Evolutionary conservation across 2,888 invertebrate genomes (phyloP).

Genomic region (Liposcelis brunnea): DNA sequence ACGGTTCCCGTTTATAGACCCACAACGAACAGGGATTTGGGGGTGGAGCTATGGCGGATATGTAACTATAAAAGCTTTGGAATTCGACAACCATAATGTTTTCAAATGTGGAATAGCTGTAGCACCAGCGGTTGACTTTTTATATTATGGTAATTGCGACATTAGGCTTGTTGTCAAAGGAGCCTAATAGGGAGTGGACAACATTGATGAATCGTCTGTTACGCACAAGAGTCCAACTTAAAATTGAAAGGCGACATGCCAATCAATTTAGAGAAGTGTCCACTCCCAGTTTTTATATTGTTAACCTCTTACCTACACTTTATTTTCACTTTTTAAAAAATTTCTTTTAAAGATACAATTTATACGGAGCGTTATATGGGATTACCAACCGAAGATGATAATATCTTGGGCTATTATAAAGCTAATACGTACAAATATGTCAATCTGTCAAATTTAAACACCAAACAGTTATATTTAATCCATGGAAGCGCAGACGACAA

Average conservation of each 20-base stretch:
- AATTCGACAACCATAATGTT: slow-evolving; percentile 49
- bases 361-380: slow-evolving; percentile 97
- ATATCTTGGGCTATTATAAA: slow-evolving; percentile 51
- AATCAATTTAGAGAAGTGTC: no score
- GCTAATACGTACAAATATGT: slow-evolving; percentile 53
- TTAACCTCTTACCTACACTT: no score
- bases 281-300: no score
- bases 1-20: slow-evolving; percentile 54
- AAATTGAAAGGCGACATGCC: no score
- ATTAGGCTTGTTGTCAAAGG: no score
- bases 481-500: slow-evolving; percentile 94
- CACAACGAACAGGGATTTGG: slow-evolving; percentile 77
- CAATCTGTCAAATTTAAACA: slow-evolving; percentile 41
- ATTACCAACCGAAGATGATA: slow-evolving; percentile 49
- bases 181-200: no score
- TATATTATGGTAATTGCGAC: slow-evolving; percentile 71
- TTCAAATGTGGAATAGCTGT: slow-evolving; percentile 91
- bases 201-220: no score
- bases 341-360: slow-evolving; percentile 71
- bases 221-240: no score
- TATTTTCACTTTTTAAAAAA: no score
- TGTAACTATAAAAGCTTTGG: slow-evolving; percentile 73
- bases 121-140: slow-evolving; percentile 94
- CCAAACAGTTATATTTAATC: slow-evolving; percentile 72
- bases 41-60: slow-evolving; percentile 99